Conservation (phyloP, 2,113 vertebrate genomes). For the Daphoenositta chrysoptera region DNA sequence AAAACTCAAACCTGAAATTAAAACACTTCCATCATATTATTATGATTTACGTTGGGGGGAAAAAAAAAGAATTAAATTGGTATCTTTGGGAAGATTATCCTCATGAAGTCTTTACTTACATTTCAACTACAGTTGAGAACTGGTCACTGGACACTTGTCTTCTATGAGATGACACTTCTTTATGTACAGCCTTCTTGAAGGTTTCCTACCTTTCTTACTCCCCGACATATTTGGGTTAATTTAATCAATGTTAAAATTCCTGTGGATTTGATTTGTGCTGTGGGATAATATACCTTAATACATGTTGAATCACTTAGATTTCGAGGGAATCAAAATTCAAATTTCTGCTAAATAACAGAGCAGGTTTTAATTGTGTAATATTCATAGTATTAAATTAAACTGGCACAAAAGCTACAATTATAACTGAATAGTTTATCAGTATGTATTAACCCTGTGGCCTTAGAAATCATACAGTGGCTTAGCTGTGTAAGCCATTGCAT, state of each 20-base stretch:
- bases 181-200: neutral
- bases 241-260: neutral
- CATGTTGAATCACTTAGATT: neutral
- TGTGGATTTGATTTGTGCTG: neutral
- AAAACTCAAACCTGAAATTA: neutral
- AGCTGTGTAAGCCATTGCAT: conserved; percentile 35
- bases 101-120: neutral
- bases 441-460: conserved; percentile 52
- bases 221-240: neutral
- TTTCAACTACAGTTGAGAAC: neutral
- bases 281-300: neutral
- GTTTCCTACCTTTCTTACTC: neutral
- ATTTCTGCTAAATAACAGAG: conserved; percentile 43
- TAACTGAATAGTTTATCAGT: conserved; percentile 53
- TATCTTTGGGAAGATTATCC: neutral
- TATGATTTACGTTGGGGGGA: accelerated
- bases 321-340: conserved; percentile 29
- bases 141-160: neutral
- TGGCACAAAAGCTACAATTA: conserved; percentile 34
- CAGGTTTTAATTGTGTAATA: conserved; percentile 8
- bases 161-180: neutral
- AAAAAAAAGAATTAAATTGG: neutral
- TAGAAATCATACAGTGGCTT: conserved; percentile 1
- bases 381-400: conserved; percentile 30
- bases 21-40: neutral